Conservation (phyloP, 2,888 invertebrate species). For the Euzetes globulus region DNA sequence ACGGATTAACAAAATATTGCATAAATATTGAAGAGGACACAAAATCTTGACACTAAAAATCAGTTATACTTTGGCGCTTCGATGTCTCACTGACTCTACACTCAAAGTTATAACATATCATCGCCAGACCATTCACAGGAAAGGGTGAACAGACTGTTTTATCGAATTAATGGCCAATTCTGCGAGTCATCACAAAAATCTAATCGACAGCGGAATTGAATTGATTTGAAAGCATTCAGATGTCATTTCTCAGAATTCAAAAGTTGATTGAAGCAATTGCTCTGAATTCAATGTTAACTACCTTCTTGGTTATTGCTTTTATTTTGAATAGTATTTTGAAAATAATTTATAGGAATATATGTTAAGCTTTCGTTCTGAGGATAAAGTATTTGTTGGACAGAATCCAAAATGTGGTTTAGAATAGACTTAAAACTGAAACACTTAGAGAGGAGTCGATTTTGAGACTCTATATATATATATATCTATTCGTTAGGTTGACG, state of each 20-base stretch:
- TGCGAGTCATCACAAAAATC: no score
- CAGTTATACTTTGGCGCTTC: no score
- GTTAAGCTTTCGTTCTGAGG: not conserved
- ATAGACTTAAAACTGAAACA: not conserved
- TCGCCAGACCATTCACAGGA: no score
- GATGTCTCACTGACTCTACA: no score
- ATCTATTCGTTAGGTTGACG: not conserved
- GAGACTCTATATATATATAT: not conserved
- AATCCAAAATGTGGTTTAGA: conserved; percentile 9
- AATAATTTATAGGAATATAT: not conserved
- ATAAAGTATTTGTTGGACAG: conserved; percentile 10
- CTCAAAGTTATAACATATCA: no score
- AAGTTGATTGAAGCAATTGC: no score
- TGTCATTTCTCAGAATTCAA: no score
- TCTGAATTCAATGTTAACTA: no score
- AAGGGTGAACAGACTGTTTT: no score
- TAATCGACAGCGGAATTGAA: no score
- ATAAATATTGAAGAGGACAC: not conserved
- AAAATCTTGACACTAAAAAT: not conserved
- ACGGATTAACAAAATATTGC: not conserved
- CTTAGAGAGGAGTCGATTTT: not conserved
- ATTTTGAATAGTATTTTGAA: not conserved
- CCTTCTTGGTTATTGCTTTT: not conserved
- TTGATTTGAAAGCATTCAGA: no score
- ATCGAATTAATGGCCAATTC: no score